Conservation (phyloP, 2,797 vertebrate species). For the Pseudomugil tenellus region DNA sequence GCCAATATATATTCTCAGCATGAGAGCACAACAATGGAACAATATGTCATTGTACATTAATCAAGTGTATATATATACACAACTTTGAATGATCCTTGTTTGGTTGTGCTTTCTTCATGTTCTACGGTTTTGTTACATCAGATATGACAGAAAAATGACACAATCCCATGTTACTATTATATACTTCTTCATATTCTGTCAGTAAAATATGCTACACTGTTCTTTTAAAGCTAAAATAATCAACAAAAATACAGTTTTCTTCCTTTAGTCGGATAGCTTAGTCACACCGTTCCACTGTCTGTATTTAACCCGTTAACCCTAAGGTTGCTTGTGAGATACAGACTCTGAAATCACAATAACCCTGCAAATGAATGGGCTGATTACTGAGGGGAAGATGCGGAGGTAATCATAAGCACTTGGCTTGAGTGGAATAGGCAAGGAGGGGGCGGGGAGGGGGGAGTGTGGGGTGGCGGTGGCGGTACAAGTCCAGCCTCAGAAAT, state of each 20-base stretch:
- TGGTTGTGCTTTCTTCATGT: too few species aligned
- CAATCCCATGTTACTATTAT: slow-evolving; percentile 1
- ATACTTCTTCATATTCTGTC: slow-evolving; percentile 9
- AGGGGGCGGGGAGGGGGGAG: slow-evolving; percentile 36
- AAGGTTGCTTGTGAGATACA: slow-evolving; percentile 60
- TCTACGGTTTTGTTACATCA: slow-evolving; percentile 13
- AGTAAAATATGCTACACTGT: neutral
- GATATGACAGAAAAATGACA: slow-evolving; percentile 4
- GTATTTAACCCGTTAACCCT: slow-evolving; percentile 64
- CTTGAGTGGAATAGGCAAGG: slow-evolving; percentile 76
- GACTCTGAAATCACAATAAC: slow-evolving; percentile 81
- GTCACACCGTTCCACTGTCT: slow-evolving; percentile 19
- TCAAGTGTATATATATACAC: too few species aligned
- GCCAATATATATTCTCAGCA: neutral
- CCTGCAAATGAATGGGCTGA: slow-evolving; percentile 82
- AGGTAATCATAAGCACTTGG: slow-evolving; percentile 81
- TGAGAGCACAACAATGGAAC: neutral
- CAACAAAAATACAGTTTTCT: slow-evolving; percentile 14
- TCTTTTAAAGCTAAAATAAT: slow-evolving; percentile 4
- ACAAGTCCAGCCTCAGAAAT: slow-evolving; percentile 90
- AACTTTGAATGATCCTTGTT: too few species aligned
- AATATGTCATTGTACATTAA: neutral
- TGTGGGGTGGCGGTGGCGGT: slow-evolving; percentile 75
- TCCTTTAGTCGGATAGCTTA: slow-evolving; percentile 15
- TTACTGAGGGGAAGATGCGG: slow-evolving; percentile 77